phyloP scores from a whole-genome alignment of 1,140 invertebrate genomes.

The Globodera rostochiensis region DNA sequence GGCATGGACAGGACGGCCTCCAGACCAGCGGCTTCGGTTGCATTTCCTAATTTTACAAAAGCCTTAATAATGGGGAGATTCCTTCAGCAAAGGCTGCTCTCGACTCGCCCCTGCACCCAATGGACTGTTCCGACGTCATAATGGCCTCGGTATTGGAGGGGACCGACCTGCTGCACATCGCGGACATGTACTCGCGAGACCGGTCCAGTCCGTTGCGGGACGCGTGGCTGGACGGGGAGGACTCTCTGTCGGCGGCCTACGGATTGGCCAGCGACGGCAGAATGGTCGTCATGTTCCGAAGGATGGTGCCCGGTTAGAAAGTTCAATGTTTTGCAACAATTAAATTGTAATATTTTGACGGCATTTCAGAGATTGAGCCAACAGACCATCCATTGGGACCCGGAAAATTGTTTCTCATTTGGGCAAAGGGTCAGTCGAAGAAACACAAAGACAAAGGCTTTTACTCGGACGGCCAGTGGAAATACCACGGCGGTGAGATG shows the following conservation, averaged over 20 bases:
- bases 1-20: neutral
- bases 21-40: slow-evolving; percentile 31
- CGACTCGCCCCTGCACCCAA: slow-evolving; percentile 46
- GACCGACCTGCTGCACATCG: slow-evolving; percentile 47
- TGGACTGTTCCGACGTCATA: slow-evolving; percentile 51
- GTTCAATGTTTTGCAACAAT: neutral
- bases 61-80: neutral
- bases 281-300: slow-evolving; percentile 51
- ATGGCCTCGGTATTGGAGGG: slow-evolving; percentile 48
- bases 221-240: slow-evolving; percentile 46
- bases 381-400: slow-evolving; percentile 52
- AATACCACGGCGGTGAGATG: slow-evolving; percentile 44
- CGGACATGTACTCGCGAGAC: slow-evolving; percentile 55
- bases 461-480: slow-evolving; percentile 43
- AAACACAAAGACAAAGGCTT: slow-evolving; percentile 23
- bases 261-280: slow-evolving; percentile 41
- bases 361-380: slow-evolving; percentile 51
- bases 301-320: slow-evolving; percentile 42
- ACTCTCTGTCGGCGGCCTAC: slow-evolving; percentile 50
- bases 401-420: slow-evolving; percentile 46
- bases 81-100: slow-evolving; percentile 26
- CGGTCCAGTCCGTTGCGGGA: slow-evolving; percentile 50
- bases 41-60: neutral
- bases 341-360: neutral
- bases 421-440: slow-evolving; percentile 50